Percentiles rank a stretch among this genome's conserved stretches.
phyloP scores from a whole-genome alignment of 2,113 vertebrate genomes.

The Nipponia nippon region DNA sequence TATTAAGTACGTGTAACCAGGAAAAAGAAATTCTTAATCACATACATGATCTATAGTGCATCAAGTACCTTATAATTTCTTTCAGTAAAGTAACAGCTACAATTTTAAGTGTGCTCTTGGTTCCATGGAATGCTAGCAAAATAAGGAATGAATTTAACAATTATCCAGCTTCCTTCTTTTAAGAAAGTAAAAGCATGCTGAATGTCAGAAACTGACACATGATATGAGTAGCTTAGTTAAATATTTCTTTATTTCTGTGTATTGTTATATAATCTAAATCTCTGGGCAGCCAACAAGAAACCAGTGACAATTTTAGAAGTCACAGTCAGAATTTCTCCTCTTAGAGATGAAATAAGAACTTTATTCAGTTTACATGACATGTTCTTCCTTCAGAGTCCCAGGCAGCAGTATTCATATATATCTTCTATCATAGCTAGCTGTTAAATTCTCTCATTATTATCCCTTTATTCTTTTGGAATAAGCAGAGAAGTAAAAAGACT shows the following conservation, averaged over 20 bases:
- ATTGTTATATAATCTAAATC: background rate
- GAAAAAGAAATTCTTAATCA: background rate
- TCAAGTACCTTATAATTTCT: background rate
- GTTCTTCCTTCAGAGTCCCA: background rate
- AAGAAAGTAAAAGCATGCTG: background rate
- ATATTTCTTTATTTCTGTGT: background rate
- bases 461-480: background rate
- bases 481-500: background rate
- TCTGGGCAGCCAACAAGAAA: background rate
- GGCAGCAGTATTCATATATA: background rate
- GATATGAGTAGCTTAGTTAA: background rate
- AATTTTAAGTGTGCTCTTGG: background rate
- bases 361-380: background rate
- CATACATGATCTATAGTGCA: background rate
- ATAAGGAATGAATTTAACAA: background rate
- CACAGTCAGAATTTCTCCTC: background rate
- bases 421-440: background rate
- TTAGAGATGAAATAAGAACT: background rate
- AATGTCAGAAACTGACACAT: background rate
- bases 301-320: background rate
- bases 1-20: background rate
- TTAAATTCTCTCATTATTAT: background rate
- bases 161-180: background rate
- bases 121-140: background rate
- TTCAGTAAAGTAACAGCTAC: background rate